Conservation (phyloP, 2,888 invertebrate species). For the Tholera decimalis region DNA sequence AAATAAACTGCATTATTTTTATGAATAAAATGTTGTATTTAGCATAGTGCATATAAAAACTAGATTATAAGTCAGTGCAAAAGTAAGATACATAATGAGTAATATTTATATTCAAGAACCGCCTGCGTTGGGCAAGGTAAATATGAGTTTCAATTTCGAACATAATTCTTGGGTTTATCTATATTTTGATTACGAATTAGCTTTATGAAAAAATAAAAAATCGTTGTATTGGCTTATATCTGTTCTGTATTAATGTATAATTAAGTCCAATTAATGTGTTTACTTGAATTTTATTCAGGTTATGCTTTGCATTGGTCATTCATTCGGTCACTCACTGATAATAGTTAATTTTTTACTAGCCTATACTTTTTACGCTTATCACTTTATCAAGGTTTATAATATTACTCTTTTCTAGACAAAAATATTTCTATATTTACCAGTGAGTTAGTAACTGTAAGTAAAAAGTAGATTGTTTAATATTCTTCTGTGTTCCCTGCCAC, state of each 20-base stretch:
- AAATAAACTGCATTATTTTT: slow-evolving; percentile 4
- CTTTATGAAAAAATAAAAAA: accelerated
- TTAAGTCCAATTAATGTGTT: background rate
- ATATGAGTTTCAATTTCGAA: background rate
- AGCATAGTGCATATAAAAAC: background rate
- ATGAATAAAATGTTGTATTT: slow-evolving; percentile 34
- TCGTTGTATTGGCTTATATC: background rate
- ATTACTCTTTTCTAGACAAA: background rate
- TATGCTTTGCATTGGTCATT: background rate
- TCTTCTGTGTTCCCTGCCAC: no score
- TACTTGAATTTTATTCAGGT: background rate
- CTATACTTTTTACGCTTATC: background rate
- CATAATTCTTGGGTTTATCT: background rate
- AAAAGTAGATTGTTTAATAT: no score
- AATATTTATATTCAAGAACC: slow-evolving; percentile 99
- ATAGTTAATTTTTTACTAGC: background rate
- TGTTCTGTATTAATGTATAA: background rate
- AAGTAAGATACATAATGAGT: slow-evolving; percentile 94
- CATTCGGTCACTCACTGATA: background rate
- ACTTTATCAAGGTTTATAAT: background rate
- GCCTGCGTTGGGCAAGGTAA: slow-evolving; percentile 98
- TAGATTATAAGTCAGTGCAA: slow-evolving; percentile 30
- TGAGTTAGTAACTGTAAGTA: background rate
- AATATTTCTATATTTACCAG: background rate
- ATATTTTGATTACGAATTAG: background rate